phyloP scores from a whole-genome alignment of 2,888 invertebrate genomes.

The Hydraecia micacea region DNA sequence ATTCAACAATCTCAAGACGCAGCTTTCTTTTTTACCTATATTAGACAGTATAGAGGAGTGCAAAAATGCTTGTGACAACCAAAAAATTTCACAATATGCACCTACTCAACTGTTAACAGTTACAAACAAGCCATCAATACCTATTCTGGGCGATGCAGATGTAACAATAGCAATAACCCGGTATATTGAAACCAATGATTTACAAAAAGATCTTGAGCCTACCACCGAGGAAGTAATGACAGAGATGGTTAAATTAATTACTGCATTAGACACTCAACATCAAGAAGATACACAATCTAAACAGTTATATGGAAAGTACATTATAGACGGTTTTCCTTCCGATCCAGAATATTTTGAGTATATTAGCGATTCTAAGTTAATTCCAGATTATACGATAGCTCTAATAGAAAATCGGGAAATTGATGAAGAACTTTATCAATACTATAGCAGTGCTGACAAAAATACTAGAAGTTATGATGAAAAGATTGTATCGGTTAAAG shows the following conservation, averaged over 20 bases:
- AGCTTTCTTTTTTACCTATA: slow-evolving; percentile 76
- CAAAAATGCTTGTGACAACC: slow-evolving; percentile 67
- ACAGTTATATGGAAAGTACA: slow-evolving; percentile 88
- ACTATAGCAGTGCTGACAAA: slow-evolving; percentile 79
- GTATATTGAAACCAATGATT: slow-evolving; percentile 81
- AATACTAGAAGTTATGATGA: slow-evolving; percentile 76
- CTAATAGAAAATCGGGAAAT: slow-evolving; percentile 88
- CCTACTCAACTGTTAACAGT: slow-evolving; percentile 77
- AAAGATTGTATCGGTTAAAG: slow-evolving; percentile 75
- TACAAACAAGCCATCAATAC: slow-evolving; percentile 75
- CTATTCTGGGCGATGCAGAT: slow-evolving; percentile 86
- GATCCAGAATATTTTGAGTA: slow-evolving; percentile 86
- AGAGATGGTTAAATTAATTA: slow-evolving; percentile 80
- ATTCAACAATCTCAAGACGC: slow-evolving; percentile 64
- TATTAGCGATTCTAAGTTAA: slow-evolving; percentile 81
- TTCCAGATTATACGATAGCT: slow-evolving; percentile 90
- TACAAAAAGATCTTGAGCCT: slow-evolving; percentile 84
- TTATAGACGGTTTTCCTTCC: slow-evolving; percentile 91
- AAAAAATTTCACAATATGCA: slow-evolving; percentile 77
- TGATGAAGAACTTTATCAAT: slow-evolving; percentile 75
- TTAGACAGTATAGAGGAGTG: slow-evolving; percentile 77
- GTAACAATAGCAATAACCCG: slow-evolving; percentile 81
- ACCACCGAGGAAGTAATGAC: slow-evolving; percentile 83
- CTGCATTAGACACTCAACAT: slow-evolving; percentile 78
- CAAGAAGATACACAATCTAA: slow-evolving; percentile 72